These are phyloP conservation scores for Chlamydotis undulata DNA, from an alignment of 2,113 vertebrate genomes.

Conservation along the genomic window DNA sequence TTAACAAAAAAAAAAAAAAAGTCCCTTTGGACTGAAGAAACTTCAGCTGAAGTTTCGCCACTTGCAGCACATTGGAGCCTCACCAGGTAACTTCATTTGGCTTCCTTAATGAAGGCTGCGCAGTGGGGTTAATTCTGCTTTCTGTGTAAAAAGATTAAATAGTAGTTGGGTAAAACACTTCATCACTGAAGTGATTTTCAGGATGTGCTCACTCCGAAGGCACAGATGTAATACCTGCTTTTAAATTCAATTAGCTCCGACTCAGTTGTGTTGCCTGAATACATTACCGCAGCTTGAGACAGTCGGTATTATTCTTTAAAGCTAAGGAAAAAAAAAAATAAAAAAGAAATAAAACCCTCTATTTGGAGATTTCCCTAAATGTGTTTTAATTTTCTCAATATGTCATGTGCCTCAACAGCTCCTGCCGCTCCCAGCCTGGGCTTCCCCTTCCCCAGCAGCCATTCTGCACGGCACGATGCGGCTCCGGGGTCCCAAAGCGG, in stretches of 20 bases:
- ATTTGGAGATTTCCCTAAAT: constrained; percentile 71
- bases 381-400: constrained; percentile 66
- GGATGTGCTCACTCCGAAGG: constrained; percentile 53
- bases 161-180: constrained; percentile 49
- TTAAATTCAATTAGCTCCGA: constrained; percentile 82
- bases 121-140: constrained; percentile 28
- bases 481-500: neutral
- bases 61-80: constrained; percentile 27
- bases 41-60: constrained; percentile 41
- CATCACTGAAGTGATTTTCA: constrained; percentile 33
- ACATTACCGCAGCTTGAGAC: constrained; percentile 75
- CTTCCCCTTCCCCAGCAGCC: neutral
- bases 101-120: constrained; percentile 51
- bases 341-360: neutral
- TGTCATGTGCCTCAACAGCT: constrained; percentile 19
- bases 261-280: constrained; percentile 71
- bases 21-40: constrained; percentile 34
- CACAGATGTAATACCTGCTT: constrained; percentile 77
- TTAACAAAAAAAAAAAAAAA: neutral
- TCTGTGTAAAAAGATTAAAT: constrained; percentile 37
- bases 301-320: constrained; percentile 33
- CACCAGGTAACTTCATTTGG: constrained; percentile 55
- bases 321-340: neutral
- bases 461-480: accelerated
- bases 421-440: neutral